These are phyloP conservation scores for Campylomormyrus numenius DNA, from an alignment of 2,113 vertebrate genomes.

Conservation along the genomic window DNA sequence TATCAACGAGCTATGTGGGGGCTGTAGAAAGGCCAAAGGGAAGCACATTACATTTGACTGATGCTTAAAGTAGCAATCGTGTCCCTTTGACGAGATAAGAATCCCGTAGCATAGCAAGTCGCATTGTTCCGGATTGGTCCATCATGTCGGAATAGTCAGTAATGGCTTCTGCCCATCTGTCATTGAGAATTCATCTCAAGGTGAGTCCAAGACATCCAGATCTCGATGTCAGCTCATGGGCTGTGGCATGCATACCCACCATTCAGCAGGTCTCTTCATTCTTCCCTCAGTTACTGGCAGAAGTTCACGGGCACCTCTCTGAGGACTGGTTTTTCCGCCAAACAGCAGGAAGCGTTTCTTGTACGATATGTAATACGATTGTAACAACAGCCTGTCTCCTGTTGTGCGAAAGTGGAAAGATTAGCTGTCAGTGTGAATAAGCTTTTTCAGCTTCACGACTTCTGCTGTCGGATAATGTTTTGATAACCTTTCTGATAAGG, in stretches of 20 bases:
- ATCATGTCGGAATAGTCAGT: not conserved
- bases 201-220: not conserved
- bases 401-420: constrained; percentile 6
- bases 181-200: not conserved
- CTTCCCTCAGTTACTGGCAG: not conserved
- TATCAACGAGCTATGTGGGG: not conserved
- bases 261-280: not conserved
- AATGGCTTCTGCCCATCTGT: not conserved
- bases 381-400: constrained; percentile 9
- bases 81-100: not conserved
- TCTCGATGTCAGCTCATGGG: not conserved
- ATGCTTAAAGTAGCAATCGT: not conserved
- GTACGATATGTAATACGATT: constrained; percentile 15
- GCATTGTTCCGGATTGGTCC: not conserved
- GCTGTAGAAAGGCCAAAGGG: not conserved
- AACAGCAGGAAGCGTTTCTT: not conserved
- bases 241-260: not conserved
- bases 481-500: constrained; percentile 18
- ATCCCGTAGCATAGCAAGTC: not conserved
- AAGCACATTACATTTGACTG: not conserved
- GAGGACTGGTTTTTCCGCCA: not conserved
- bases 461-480: constrained; percentile 12
- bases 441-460: not conserved
- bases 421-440: constrained; percentile 20
- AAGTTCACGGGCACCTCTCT: not conserved